Evolutionary conservation across 2,797 vertebrate species (phyloP).

Genomic region (Argyrosomus regius): DNA sequence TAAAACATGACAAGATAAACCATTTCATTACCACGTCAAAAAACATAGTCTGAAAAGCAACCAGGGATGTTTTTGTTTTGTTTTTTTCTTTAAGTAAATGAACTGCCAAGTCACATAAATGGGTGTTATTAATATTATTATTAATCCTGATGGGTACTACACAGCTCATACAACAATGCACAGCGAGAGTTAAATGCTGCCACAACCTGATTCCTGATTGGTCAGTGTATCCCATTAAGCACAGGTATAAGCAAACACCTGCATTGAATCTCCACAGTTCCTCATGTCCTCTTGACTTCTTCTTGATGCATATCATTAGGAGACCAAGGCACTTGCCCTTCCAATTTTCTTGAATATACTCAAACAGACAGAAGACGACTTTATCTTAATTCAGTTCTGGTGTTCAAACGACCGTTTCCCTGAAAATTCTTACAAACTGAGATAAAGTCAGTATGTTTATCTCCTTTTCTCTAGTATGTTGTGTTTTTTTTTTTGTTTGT

Average conservation of each 20-base stretch:
- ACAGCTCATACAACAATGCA: slow-evolving; percentile 82
- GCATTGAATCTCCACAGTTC: slow-evolving; percentile 33
- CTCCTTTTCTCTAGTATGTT: slow-evolving; percentile 15
- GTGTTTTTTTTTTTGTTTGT: neutral
- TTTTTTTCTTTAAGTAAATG: slow-evolving; percentile 68
- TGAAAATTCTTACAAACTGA: slow-evolving; percentile 44
- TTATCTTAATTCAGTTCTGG: slow-evolving; percentile 23
- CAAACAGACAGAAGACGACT: slow-evolving; percentile 24
- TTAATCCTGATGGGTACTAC: slow-evolving; percentile 82
- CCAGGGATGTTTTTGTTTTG: slow-evolving; percentile 8
- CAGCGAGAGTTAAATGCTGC: slow-evolving; percentile 64
- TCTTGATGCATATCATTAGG: slow-evolving; percentile 55
- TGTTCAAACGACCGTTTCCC: slow-evolving; percentile 51
- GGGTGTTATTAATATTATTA: slow-evolving; percentile 74
- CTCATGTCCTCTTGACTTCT: slow-evolving; percentile 41
- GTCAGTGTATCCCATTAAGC: slow-evolving; percentile 88
- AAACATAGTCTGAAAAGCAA: slow-evolving; percentile 24
- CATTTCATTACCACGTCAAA: slow-evolving; percentile 3
- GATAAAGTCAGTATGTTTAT: slow-evolving; percentile 20
- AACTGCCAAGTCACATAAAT: slow-evolving; percentile 90
- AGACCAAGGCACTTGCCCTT: slow-evolving; percentile 77
- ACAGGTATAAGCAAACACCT: slow-evolving; percentile 70
- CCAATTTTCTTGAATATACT: slow-evolving; percentile 44
- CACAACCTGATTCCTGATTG: slow-evolving; percentile 77
- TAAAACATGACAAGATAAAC: neutral